Base-by-base conservation (phyloP, 2,113 vertebrate species). In the Oncorhynchus clarkii region DNA sequence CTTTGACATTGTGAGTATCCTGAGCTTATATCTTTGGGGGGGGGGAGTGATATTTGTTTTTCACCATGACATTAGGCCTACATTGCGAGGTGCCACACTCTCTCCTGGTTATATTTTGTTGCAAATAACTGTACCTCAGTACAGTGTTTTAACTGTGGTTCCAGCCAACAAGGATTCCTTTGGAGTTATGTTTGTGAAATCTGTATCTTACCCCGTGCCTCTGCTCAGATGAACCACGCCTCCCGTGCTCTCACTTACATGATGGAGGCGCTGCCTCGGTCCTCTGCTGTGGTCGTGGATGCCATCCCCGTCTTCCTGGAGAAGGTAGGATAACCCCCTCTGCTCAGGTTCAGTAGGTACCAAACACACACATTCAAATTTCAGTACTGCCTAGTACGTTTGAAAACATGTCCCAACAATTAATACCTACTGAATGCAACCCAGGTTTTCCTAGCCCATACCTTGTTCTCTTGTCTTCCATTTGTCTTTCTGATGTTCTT, bases 251-350 rank as follows among this genome's bases (percentile, higher is more conserved):
- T 99, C 93, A 99, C 98, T 0, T 99, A 99, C 18, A 99, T 99
- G 97, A 99, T 99, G 98, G 98, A 99, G 94, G 98, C 98, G 27
- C 95, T 99, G 87, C 98, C 98, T 54, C 95, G 97, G 39, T 99
- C 98, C 27, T 99, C 98, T 79, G 98, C 98, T 80, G 98, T 99
- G 71, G 98, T 99, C 29, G 97, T 99, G 16, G 98, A 99, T 87
- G 98, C 98, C 54, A 99, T 99, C 92, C 97, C 98, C 77, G 98
- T 99, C 89, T 99, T 99, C 93, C 93, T 99, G 92, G 97, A 99
- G 91, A 99, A 99, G 95, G 98, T 99, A 78, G 73, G 65, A 54
- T 51, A 0, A 13, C 9, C 26, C 27, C 3, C 5, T 31, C 22
- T 48, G 26, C 45, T 27, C 39, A 73, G 14, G 9, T 51, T 34